These are phyloP conservation scores for Agonopterix arenella DNA, from an alignment of 2,888 invertebrate species.

Conservation along the genomic window DNA sequence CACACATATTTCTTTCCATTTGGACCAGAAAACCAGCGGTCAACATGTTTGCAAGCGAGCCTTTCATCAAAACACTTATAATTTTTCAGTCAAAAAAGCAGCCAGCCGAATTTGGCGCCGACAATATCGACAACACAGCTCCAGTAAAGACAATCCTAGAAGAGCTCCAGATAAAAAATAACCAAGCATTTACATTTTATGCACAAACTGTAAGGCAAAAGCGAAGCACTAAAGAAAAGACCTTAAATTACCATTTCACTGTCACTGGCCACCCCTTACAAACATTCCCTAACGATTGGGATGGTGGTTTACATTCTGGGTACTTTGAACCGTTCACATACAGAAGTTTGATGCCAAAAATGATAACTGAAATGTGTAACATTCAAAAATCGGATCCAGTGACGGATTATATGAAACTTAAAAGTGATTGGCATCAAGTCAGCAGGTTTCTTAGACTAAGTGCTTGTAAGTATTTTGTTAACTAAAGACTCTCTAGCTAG, in stretches of 20 bases:
- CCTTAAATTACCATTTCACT: slow-evolving; percentile 28
- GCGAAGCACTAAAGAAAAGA: slow-evolving; percentile 10
- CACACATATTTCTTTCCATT: no score
- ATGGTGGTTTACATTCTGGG: slow-evolving; percentile 44
- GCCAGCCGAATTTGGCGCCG: slow-evolving; percentile 24
- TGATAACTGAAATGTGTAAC: slow-evolving; percentile 37
- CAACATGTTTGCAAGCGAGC: no score
- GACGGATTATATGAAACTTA: slow-evolving; percentile 37
- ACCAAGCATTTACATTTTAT: slow-evolving; percentile 36
- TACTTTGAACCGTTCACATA: slow-evolving; percentile 55
- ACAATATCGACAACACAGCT: slow-evolving; percentile 39
- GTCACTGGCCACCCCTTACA: slow-evolving; percentile 46
- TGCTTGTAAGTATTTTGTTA: slow-evolving; percentile 25
- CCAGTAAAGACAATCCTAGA: slow-evolving; percentile 40
- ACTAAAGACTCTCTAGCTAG: no score
- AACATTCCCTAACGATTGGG: slow-evolving; percentile 49
- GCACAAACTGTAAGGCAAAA: slow-evolving; percentile 33
- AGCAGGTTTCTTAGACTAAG: slow-evolving; percentile 17
- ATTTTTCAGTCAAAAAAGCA: slow-evolving; percentile 4
- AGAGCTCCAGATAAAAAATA: slow-evolving; percentile 30
- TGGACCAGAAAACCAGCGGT: no score
- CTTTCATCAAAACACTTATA: no score
- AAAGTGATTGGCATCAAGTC: slow-evolving; percentile 38
- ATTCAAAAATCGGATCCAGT: slow-evolving; percentile 45
- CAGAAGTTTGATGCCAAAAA: slow-evolving; percentile 48